Base-by-base conservation (phyloP, 2,113 vertebrate genomes). In the Apodemus sylvaticus region DNA sequence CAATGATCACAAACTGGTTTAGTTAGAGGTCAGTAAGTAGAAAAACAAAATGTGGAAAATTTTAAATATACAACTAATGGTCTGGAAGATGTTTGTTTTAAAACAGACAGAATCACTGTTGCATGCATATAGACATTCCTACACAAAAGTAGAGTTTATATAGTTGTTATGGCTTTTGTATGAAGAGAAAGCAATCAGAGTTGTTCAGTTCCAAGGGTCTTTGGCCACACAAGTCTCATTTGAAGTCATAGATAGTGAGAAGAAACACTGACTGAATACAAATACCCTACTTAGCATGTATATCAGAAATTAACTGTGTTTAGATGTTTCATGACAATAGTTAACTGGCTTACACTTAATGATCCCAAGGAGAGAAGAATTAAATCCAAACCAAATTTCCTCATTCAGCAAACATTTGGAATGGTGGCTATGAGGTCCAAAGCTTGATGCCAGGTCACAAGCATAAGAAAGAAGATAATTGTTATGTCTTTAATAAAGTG, bases 221-320 rank as follows among this genome's bases (percentile, higher is more conserved):
- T 86, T 89, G 81, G 62, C 60, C 90, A 89, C 48, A 78, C 20
- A 78, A 91, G 60, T 60, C 76, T 97, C 76, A 77, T 86, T 91
- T 94, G 70, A 95, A 94, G 81, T 96, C 66, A 96, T 3, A 93
- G 92, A 55, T 93, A 96, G 60, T 97, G 90, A 95, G n/a, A 86
- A 4, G 14, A 87, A 86, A 97, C 90, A 89, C 48, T 17, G n/a
- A n/a, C 79, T 92, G 97, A 93, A 97, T 98, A 97, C 89, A 97
- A 96, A 98, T 86, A 20, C 3, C 93, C 90, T 96, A 90, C 78
- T 96, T 97, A 95, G 71, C 53, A 86, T 86, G 88, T 51, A 86
- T 92, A 92, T 96, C 88, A 92, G 95, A 97, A 96, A 96, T 97
- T 92, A 98, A 94, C 70, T 90, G 81, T 94, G 92, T 89, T 91